A percentile compares a stretch with the other conserved stretches of the same genome.
Conservation (phyloP, 2,797 vertebrate genomes). For the Acropternis orthonyx region DNA sequence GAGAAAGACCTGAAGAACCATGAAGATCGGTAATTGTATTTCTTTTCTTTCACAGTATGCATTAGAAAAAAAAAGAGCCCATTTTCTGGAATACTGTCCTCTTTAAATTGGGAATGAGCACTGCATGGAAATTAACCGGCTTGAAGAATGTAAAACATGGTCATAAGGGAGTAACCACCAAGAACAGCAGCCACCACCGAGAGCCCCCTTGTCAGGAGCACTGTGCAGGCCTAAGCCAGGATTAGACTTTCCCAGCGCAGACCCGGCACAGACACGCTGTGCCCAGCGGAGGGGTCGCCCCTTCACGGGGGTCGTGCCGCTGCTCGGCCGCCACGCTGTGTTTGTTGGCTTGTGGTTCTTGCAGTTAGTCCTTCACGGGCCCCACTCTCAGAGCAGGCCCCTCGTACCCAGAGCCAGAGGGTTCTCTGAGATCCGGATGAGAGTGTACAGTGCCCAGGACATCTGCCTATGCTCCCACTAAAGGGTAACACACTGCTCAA, state of each 20-base stretch:
- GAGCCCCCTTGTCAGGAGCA: slow-evolving; percentile 71
- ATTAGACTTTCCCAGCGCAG: slow-evolving; percentile 51
- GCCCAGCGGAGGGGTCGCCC: slow-evolving; percentile 50
- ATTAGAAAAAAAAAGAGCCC: slow-evolving; percentile 84
- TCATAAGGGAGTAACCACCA: slow-evolving; percentile 74
- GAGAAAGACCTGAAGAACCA: slow-evolving; percentile 63
- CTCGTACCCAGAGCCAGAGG: slow-evolving; percentile 7
- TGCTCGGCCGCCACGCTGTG: not conserved
- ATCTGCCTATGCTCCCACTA: slow-evolving; percentile 25
- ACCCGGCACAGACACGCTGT: slow-evolving; percentile 3
- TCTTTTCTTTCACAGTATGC: slow-evolving; percentile 87
- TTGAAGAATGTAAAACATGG: slow-evolving; percentile 81
- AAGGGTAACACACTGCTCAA: slow-evolving; percentile 25
- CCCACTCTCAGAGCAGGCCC: slow-evolving; percentile 57
- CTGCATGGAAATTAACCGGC: slow-evolving; percentile 81
- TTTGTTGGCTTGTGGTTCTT: not conserved
- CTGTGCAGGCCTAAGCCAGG: slow-evolving; percentile 72
- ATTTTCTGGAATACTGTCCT: slow-evolving; percentile 82
- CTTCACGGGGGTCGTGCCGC: slow-evolving; percentile 45
- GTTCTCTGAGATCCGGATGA: slow-evolving; percentile 20
- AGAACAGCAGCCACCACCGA: slow-evolving; percentile 73
- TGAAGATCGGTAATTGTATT: slow-evolving; percentile 81
- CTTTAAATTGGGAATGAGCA: slow-evolving; percentile 81
- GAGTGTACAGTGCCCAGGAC: slow-evolving; percentile 58
- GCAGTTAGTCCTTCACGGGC: slow-evolving; percentile 12